Evolutionary conservation across 2,888 invertebrate species (phyloP).

Genomic region (Papilio elwesi): DNA sequence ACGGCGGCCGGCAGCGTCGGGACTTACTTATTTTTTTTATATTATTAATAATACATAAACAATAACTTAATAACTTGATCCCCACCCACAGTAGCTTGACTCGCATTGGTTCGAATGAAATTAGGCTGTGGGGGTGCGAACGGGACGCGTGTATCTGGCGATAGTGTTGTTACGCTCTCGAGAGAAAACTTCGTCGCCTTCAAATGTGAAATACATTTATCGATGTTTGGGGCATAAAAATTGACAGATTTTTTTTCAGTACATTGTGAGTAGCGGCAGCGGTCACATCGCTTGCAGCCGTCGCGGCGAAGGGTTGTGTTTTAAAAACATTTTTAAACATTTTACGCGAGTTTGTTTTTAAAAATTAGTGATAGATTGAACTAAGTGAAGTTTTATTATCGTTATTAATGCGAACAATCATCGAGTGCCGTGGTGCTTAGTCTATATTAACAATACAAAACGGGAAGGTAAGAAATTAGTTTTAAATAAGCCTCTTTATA

Average conservation of each 20-base stretch:
- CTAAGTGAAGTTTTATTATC: conserved; percentile 54
- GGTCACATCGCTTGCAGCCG: conserved; percentile 58
- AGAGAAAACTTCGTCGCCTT: conserved; percentile 76
- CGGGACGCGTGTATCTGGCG: conserved; percentile 63
- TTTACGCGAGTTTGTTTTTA: conserved; percentile 51
- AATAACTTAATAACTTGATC: conserved; percentile 81
- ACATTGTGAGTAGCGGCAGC: conserved; percentile 68
- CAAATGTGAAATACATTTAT: conserved; percentile 81
- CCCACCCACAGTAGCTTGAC: conserved; percentile 75
- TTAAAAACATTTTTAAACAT: conserved; percentile 57
- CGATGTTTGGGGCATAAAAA: conserved; percentile 84
- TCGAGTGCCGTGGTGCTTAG: conserved; percentile 54
- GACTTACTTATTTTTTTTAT: conserved; percentile 72
- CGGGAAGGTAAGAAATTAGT: conserved; percentile 43
- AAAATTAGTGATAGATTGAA: conserved; percentile 48
- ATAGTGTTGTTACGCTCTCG: conserved; percentile 56
- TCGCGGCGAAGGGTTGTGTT: conserved; percentile 65
- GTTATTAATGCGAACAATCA: conserved; percentile 48
- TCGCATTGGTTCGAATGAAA: conserved; percentile 77
- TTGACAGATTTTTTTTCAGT: conserved; percentile 85
- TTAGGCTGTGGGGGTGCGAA: conserved; percentile 78
- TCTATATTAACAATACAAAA: conserved; percentile 31
- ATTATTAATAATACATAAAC: conserved; percentile 82
- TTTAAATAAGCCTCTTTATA: background rate
- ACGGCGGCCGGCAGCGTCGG: conserved; percentile 55